Evolutionary conservation across 2,797 vertebrate genomes (phyloP), one percentile per base, ranked within the genome.

Genomic region (Epinephelus coioides): DNA sequence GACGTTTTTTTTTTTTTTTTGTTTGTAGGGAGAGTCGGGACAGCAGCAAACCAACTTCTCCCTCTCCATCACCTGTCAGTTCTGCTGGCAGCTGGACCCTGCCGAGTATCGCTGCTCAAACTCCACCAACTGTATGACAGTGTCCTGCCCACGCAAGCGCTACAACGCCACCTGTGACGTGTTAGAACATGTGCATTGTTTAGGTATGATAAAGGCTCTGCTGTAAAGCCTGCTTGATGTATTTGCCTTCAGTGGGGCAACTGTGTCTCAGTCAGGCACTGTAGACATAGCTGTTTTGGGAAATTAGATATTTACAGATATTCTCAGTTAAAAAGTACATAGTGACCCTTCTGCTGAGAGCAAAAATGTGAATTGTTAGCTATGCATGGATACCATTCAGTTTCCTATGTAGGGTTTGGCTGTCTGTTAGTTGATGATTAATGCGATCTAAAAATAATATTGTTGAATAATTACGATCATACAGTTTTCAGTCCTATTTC

Each of bases 71-170:
- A 95, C 90, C 0, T 99, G 98, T 92, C 97, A 96, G 80, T 99
- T 98, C 89, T 99, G 98, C 93, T 99, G 98, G 98, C 98, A 99
- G 94, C 95, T 99, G 63, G 96, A 98, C 0, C 93, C 97, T 0
- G 93, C 95, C 0, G 94, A 96, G 82, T 99, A 99, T 3, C 93
- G 94, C 23, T 99, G 98, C 85, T 94, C 94, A 69, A 97, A 96
- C 73, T 96, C 96, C 17, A 97, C 95, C 54, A 96, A 63, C 94
- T 99, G 98, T 81, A 98, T 97, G 97, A 97, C 98, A 0, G 97
- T 99, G 23, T 96, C 97, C 14, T 99, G 98, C 67, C 95, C 97
- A 0, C 96, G 98, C 47, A 96, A 96, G 5, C 97, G 97, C 51
- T 97, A 98, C 66, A 94, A 90, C 0, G 95, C 97, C 85, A 98